A percentile compares a stretch with the other conserved stretches of the same genome.
These are phyloP conservation scores for Macrotrachela quadricornifera DNA, from an alignment of 1,140 invertebrate species.

Conservation along the genomic window DNA sequence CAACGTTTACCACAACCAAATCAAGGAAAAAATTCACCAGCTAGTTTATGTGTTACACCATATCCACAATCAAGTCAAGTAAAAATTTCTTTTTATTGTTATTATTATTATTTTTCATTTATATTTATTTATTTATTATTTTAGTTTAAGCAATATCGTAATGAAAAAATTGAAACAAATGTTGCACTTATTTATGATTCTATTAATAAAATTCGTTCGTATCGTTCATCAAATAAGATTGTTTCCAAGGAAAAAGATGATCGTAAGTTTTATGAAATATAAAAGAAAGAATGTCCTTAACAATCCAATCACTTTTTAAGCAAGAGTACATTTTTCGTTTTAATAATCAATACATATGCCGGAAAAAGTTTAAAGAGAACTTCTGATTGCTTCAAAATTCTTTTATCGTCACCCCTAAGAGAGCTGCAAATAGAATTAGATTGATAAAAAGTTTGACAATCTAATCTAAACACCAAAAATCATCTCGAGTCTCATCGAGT, in stretches of 20 bases:
- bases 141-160: constrained; percentile 42
- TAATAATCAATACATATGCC: no score
- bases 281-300: no score
- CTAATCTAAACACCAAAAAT: no score
- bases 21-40: constrained; percentile 26
- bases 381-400: no score
- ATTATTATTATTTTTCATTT: neutral
- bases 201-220: constrained; percentile 59
- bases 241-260: neutral
- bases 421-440: no score
- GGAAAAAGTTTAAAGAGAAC: no score
- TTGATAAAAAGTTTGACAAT: no score
- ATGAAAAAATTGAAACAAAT: constrained; percentile 49
- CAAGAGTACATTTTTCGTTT: no score
- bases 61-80: constrained; percentile 46
- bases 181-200: constrained; percentile 65
- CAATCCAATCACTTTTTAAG: no score
- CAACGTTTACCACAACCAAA: constrained; percentile 40
- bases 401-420: no score
- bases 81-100: neutral
- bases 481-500: no score
- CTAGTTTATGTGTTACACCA: constrained; percentile 58
- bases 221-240: constrained; percentile 58
- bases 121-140: constrained; percentile 10
- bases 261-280: no score